Evolutionary conservation across 2,888 invertebrate species (phyloP), one percentile per base, ranked within the genome.

Genomic region (Cordilura impudica): DNA sequence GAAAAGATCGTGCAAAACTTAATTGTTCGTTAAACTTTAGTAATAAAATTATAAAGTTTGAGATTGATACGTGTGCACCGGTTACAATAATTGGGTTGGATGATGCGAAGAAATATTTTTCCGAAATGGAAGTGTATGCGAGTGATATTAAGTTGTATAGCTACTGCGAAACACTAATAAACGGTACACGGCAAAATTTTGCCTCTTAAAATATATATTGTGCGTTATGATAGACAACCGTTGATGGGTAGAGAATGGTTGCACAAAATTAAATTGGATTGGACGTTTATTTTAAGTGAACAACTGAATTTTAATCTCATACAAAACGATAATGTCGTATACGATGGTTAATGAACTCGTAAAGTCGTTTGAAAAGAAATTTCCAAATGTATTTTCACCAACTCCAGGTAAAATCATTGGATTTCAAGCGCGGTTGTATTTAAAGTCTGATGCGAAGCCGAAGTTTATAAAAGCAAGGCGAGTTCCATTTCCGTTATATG

Each of bases 381-480:
- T 65, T 56, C 47, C 45, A 19, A 76, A 67, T n/a, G 45, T 73
- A 45, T 76, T 78, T 78, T 69, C 73, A 58, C 26, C 66, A 56
- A 54, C 72, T 31, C 45, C 73, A 5, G 77, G 66, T n/a, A 65
- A 58, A 43, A 71, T 66, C 39, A 56, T 45, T 18, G 65, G 70
- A 14, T 45, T 43, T 60, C 60, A 60, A 26, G 60, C 60, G 2
- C 60, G 26, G 1, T 60, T 60, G 16, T 26, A 78, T 45, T 47
- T 84, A 8, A 26, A 26, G 26, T 6, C 26, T 6, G 26, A 26
- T 26, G 26, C 6, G 26, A 26, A 26, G 6, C 26, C 26, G 26
- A 26, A 26, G 6, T 26, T 26, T 26, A 6, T 83, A 3, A 84
- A 83, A 74, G 81, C 83, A 2, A 75, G 83, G 45, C 80, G 76